phyloP scores from a whole-genome alignment of 2,113 vertebrate genomes.

The Apteryx owenii region DNA sequence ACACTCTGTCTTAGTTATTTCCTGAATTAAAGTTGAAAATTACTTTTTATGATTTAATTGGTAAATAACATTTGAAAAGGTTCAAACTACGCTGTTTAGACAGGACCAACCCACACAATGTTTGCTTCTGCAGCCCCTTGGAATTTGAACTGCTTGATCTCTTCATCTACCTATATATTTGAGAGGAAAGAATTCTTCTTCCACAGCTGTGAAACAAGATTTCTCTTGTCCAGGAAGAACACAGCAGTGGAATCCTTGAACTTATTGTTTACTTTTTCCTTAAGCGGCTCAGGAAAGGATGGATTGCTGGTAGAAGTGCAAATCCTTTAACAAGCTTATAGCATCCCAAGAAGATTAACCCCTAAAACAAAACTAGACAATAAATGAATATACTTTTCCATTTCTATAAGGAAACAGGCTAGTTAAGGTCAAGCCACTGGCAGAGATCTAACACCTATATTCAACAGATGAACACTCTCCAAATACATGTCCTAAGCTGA shows the following conservation, averaged over 20 bases:
- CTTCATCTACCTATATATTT: neutral
- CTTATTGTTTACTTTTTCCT: neutral
- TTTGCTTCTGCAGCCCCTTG: conserved; percentile 5
- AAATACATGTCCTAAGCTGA: neutral
- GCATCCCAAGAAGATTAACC: neutral
- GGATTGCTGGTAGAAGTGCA: neutral
- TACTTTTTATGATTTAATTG: conserved; percentile 50
- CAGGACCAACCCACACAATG: neutral
- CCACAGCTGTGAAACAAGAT: neutral
- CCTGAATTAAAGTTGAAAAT: conserved; percentile 37
- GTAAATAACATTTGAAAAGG: conserved; percentile 12
- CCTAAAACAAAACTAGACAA: neutral
- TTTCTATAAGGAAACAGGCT: neutral
- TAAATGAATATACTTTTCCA: neutral
- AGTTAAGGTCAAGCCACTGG: neutral
- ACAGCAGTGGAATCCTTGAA: neutral
- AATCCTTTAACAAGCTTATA: neutral
- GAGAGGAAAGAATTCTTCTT: conserved; percentile 6
- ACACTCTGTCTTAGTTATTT: neutral
- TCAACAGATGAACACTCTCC: neutral
- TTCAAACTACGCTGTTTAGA: conserved; percentile 30
- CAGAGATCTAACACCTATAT: neutral
- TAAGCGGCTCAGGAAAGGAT: neutral
- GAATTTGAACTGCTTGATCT: conserved; percentile 33
- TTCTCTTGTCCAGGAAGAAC: neutral